These are phyloP conservation scores for Branchinecta lindahli DNA, from an alignment of 1,140 invertebrate genomes.

Conservation along the genomic window DNA sequence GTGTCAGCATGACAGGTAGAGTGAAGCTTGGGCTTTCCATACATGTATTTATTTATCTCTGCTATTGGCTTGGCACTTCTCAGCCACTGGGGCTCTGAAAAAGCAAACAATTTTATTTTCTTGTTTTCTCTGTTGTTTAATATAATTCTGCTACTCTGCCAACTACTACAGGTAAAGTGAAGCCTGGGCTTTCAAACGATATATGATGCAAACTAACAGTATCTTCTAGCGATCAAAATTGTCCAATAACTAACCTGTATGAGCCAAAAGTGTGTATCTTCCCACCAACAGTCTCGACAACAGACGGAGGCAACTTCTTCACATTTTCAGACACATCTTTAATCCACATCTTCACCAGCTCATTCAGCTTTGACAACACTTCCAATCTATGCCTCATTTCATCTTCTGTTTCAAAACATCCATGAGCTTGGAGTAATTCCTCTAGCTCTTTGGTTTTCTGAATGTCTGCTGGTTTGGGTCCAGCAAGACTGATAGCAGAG, in stretches of 20 bases:
- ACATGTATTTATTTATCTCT: no score
- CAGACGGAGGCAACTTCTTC: conserved; percentile 71
- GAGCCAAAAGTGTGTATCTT: conserved; percentile 99
- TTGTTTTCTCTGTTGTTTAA: no score
- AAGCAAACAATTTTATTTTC: no score
- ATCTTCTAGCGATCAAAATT: no score
- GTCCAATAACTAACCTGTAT: conserved; percentile 44
- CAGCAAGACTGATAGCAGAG: conserved; percentile 74
- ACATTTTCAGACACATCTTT: conserved; percentile 58
- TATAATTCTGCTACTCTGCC: no score
- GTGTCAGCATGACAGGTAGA: no score
- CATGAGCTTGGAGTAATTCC: conserved; percentile 63
- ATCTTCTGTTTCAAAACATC: conserved; percentile 77
- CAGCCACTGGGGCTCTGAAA: no score
- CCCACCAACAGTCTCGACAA: conserved; percentile 70
- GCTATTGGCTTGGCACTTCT: no score
- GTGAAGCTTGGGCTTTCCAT: no score
- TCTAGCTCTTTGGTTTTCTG: conserved; percentile 66
- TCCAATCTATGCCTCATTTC: conserved; percentile 71
- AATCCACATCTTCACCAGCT: conserved; percentile 82
- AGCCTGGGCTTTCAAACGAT: no score
- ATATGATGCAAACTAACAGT: no score
- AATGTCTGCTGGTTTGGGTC: conserved; percentile 68
- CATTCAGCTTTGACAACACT: conserved; percentile 59
- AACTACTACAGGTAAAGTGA: no score